Evolutionary conservation across 2,113 vertebrate species (phyloP), one percentile per base, ranked within the genome.

Genomic region (Urocynchramus pylzowi): DNA sequence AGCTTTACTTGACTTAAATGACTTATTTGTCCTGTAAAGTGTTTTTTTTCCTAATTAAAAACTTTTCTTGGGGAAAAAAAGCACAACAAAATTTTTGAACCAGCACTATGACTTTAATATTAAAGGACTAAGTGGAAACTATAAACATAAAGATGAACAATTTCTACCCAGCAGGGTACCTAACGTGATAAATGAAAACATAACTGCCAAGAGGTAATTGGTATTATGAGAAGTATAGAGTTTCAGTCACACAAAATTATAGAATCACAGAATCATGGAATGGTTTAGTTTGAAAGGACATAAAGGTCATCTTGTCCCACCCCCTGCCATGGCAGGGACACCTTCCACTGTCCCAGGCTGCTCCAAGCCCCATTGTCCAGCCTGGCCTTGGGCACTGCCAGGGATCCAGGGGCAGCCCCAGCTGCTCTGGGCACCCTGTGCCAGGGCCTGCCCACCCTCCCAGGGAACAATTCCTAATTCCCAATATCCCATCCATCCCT

Each of bases 281-380:
- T 26, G 10, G 5, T n/a, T 67, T 52, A 5, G 7, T 21, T 60
- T 22, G 9, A 45, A 75, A 27, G 18, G 23, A 30, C 6, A 5
- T 26, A 4, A 50, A 42, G 4, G 1, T 12, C 18, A 33, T 30
- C 19, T 2, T 0, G 1, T 10, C 8, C 17, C 28, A 27, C 10
- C 2, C 9, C 11, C 5, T 23, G 18, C 50, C 60, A 30, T 30
- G 42, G 8, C 30, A 75, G 42, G 23, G 50, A 49, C 30, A 35
- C 11, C 20, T 78, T 0, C 41, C 56, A 39, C 47, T 35, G 1
- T 31, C 39, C 64, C 74, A 78, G 64, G 39, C 13, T 45, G 54
- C 47, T 53, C 54, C 37, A 27, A 77, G 17, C 26, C 61, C 61
- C 18, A 42, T 1, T 2, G 5, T 60, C 53, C 64, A 78, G 0